Evolutionary conservation across 2,113 vertebrate genomes (phyloP), one percentile per base, ranked within the genome.

Genomic region (chimpanzee (Pan troglodytes)): DNA sequence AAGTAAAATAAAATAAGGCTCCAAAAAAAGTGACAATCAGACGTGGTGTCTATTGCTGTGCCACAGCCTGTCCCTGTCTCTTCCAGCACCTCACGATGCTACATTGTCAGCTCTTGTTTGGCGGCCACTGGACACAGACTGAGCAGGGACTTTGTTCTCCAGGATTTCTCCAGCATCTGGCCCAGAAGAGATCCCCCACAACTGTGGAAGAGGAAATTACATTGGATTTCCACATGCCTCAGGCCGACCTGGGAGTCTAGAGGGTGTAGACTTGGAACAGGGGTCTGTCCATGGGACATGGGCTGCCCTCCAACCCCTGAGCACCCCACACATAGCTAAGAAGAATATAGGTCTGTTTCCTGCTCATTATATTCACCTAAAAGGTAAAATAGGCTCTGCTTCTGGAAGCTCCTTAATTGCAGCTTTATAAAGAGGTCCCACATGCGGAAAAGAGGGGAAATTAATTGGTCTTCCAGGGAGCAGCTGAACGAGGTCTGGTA

Each of bases 391-490:
- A 90, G 76, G 20, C n/a, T 88, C 50, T 94, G 85, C 75, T 93
- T 94, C 87, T 86, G 82, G 86, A 93, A 97, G 94, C 48, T 13
- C 57, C 79, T 93, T 96, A 97, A 97, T 91, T 97, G 89, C 5
- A 61, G 73, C 90, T 92, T 97, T 94, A 97, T 95, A 97, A 95
- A 96, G 95, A 97, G 83, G 40, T 90, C 93, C 94, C 83, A 95
- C n/a, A 75, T 50, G 68, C 48, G 75, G 92, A 97, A 94, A 89
- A 92, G 93, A 87, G 79, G 78, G 52, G 23, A 82, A 95, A 97
- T 97, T 98, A 97, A 98, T 97, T 97, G 96, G 87, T 96, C 97
- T 98, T 97, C 94, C 89, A 87, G 96, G 96, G 97, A 97, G 79
- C 96, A 95, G 97, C 73, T 97, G 96, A 98, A 92, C n/a, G 0